A percentile compares a stretch with the other conserved stretches of the same genome.
phyloP scores from a whole-genome alignment of 2,797 vertebrate genomes.

The Coregonus sp. region DNA sequence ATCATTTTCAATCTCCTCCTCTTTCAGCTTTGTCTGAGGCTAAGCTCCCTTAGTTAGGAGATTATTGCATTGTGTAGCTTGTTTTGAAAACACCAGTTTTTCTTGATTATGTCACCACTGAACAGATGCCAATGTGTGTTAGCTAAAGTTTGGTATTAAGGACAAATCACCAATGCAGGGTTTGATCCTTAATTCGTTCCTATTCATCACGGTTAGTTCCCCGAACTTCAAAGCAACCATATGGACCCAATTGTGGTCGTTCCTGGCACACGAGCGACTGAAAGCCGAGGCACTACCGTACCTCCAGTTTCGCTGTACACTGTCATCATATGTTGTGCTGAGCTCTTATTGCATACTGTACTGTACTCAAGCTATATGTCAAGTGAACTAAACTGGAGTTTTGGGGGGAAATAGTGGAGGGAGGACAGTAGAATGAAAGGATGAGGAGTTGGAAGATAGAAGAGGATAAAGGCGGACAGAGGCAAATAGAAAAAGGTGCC shows the following conservation, averaged over 20 bases:
- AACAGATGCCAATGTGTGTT: slow-evolving; percentile 40
- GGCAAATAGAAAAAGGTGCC: slow-evolving; percentile 52
- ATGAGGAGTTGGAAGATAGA: background rate
- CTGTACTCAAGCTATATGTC: background rate
- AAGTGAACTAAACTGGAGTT: slow-evolving; percentile 12
- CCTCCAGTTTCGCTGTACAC: slow-evolving; percentile 51
- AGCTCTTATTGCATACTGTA: background rate
- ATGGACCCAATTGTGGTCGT: slow-evolving; percentile 89
- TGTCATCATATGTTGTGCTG: background rate
- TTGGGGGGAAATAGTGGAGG: background rate
- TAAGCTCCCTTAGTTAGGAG: background rate
- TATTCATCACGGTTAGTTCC: slow-evolving; percentile 87
- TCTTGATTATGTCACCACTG: slow-evolving; percentile 44
- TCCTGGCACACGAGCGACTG: slow-evolving; percentile 83
- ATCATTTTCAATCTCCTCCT: slow-evolving; percentile 6
- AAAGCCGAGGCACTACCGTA: slow-evolving; percentile 83
- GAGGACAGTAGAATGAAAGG: background rate
- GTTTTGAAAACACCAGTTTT: slow-evolving; percentile 43
- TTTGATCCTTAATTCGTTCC: slow-evolving; percentile 79
- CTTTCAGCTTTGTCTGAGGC: background rate
- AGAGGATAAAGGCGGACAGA: slow-evolving; percentile 6
- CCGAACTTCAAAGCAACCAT: slow-evolving; percentile 89
- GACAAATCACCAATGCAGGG: slow-evolving; percentile 47
- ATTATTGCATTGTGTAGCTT: slow-evolving; percentile 21
- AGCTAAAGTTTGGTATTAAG: slow-evolving; percentile 42